Base-by-base conservation (phyloP, 2,797 vertebrate genomes). In the Eleutherodactylus coqui region DNA sequence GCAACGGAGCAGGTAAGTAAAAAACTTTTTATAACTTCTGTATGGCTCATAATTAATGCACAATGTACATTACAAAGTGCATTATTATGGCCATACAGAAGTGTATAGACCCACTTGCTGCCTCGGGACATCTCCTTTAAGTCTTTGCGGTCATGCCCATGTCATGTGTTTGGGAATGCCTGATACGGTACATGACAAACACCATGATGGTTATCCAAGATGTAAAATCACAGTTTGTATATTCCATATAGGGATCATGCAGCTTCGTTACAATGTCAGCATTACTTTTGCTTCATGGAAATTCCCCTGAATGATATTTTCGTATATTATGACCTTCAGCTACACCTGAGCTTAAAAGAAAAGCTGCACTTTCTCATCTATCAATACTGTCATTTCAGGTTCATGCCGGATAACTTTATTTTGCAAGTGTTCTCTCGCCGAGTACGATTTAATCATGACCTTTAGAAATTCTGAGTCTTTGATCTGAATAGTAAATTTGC, bases 341-440 rank as follows among this genome's bases (percentile, higher is more conserved):
- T 80, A 60, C 45, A 69, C 76, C 80, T 49, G 9, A 32, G 43
- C 32, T 76, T 76, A 67, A 80, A 76, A 75, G 32, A 75, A 76
- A 69, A 67, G 34, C 58, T 76, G 21, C 41, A 64, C 24, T 60
- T 76, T 77, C 72, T 78, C 73, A 77, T 86, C 27, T 55, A 82
- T 86, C 72, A 82, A 45, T 78, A 34, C 47, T 78, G 85, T 82
- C 45, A 77, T 77, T 77, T 86, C 60, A 82, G 64, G 60, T 82
- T 51, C 21, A 75, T 47, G 29, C 29, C 13, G 69, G 78, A 75
- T 64, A 81, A 38, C 69, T 86, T 80, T 81, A 81, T 86, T 81
- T 86, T 75, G 67, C 38, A 27, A 80, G 67, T 80, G 51, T 85
- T 60, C 76, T 76, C 51, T 41, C 38, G 47, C 49, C 29, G 34